These are phyloP conservation scores for Urocyon cinereoargenteus DNA, from an alignment of 2,797 vertebrate species.

Conservation along the genomic window DNA sequence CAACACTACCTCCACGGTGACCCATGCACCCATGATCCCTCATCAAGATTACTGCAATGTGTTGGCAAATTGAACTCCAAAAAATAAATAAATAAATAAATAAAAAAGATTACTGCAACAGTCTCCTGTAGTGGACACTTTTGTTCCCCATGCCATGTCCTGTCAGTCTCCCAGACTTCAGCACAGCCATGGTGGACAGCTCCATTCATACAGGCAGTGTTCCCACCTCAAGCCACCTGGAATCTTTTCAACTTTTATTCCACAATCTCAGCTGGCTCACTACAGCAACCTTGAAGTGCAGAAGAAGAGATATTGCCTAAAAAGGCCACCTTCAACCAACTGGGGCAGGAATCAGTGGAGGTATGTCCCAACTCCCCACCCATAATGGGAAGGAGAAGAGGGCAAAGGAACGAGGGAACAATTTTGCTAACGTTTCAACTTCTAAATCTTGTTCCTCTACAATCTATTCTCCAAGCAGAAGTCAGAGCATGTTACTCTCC, in stretches of 20 bases:
- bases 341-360: neutral
- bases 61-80: too few relatives aligned
- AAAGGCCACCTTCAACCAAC: neutral
- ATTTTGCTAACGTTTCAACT: neutral
- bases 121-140: neutral
- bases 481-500: neutral
- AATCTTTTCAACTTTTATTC: slow-evolving; percentile 8
- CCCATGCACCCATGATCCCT: neutral
- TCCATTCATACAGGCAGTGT: neutral
- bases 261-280: neutral
- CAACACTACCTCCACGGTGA: neutral
- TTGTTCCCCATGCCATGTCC: neutral
- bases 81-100: too few relatives aligned
- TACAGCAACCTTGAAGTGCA: neutral
- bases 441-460: neutral
- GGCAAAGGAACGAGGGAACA: neutral
- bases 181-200: slow-evolving; percentile 39
- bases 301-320: neutral
- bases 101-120: neutral
- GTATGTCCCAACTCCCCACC: neutral
- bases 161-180: slow-evolving; percentile 44
- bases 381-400: neutral
- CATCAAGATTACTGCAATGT: neutral
- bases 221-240: neutral
- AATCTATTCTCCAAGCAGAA: neutral